Evolutionary conservation across 2,113 vertebrate species (phyloP).

Genomic region (Craseonycteris thonglongyai): DNA sequence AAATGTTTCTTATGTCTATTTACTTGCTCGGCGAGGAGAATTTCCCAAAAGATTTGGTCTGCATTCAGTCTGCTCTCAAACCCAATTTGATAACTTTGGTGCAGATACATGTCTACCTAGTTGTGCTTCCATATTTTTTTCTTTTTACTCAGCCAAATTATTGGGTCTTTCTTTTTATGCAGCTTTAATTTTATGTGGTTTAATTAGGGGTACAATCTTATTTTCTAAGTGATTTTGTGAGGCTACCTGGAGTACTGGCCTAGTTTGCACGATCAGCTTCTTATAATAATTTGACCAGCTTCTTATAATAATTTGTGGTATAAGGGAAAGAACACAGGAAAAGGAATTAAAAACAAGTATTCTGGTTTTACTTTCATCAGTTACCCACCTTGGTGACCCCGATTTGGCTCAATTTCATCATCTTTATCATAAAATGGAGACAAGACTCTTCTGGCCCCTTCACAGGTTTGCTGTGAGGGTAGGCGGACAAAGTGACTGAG

Average conservation of each 20-base stretch:
- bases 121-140: background rate
- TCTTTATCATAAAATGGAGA: background rate
- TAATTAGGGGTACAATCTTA: background rate
- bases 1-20: background rate
- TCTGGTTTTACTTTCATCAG: background rate
- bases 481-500: too few relatives aligned
- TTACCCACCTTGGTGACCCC: background rate
- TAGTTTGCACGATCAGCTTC: background rate
- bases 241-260: background rate
- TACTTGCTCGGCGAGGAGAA: background rate
- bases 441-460: background rate
- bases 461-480: background rate
- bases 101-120: background rate
- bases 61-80: background rate
- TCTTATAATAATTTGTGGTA: background rate
- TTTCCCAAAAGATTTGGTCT: background rate
- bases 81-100: background rate
- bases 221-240: background rate
- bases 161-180: background rate
- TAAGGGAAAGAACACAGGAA: conserved; percentile 20
- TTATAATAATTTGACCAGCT: background rate
- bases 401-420: background rate
- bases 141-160: background rate
- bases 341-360: background rate
- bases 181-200: background rate